These are phyloP conservation scores for Edolisoma coerulescens DNA, from an alignment of 2,113 vertebrate species.

Conservation along the genomic window DNA sequence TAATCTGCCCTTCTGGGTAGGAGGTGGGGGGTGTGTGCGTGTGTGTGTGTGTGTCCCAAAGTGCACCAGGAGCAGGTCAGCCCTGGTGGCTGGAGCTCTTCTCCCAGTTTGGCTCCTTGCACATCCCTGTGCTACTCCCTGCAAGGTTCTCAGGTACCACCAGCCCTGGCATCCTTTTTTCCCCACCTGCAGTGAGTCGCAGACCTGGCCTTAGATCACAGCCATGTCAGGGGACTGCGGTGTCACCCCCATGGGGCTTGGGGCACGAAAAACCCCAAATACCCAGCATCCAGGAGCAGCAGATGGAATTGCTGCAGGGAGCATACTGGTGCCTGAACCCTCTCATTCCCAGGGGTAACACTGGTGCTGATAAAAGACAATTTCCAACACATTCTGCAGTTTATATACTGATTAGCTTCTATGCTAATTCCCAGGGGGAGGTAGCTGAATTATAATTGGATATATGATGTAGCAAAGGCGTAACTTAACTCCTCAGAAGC, in stretches of 20 bases:
- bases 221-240: neutral
- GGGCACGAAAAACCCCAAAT: neutral
- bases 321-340: neutral
- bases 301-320: neutral
- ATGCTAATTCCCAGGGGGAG: neutral
- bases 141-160: neutral
- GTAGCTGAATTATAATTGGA: neutral
- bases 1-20: neutral
- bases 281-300: neutral
- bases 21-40: neutral
- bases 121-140: accelerated
- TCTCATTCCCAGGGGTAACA: neutral
- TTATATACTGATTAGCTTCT: neutral
- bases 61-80: neutral
- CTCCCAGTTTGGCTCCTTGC: neutral
- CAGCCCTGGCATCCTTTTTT: neutral
- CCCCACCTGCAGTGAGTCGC: accelerated
- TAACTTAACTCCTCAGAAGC: neutral
- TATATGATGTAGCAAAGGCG: neutral
- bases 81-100: neutral
- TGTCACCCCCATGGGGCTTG: accelerated
- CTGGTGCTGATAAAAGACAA: neutral
- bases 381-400: conserved; percentile 7
- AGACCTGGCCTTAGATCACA: neutral
- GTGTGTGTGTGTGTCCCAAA: neutral